Base-by-base conservation (phyloP, 2,113 vertebrate genomes). In the Saguinus imperator region DNA sequence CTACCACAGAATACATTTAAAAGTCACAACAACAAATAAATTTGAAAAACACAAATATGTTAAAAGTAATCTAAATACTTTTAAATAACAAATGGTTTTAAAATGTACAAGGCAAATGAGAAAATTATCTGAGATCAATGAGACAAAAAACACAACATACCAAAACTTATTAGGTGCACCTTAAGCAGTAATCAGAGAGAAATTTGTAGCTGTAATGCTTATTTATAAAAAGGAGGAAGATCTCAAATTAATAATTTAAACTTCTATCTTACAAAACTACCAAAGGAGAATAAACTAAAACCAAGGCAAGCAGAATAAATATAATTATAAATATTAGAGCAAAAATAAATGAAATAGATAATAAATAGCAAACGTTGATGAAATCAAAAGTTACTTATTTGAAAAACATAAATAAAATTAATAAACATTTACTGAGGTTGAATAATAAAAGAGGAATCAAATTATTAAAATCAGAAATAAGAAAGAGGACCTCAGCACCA, bases 21-120 rank as follows among this genome's bases (percentile, higher is more conserved):
- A 80, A 66, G 5, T 89, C 72, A 93, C 25, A 90, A 55, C 52
- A 90, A 50, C 37, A 37, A 64, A 37, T 13, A 75, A n/a, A 48
- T 89, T 81, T 94, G n/a, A 89, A 86, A 92, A 93, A 95, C 70
- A 83, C 20, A 76, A 84, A 32, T 64, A 77, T 18, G 25, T 58
- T 12, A 94, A 84, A 87, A 92, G 70, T 55, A 43, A 87, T 73
- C 18, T 73, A 91, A 61, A 84, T 5, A 43, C 9, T 45, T 35
- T 45, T 23, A 80, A 91, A 57, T 57, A 91, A 79, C 4, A 91
- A 84, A 50, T 50, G 48, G 17, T n/a, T 88, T 72, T 58, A 68
- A 66, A 58, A 83, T 73, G 21, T 57, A 64, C 6, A 18, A 84
- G 6, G 37, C 27, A 91, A 73, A 81, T 83, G 48, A 45, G 17